A percentile compares a stretch with the other conserved stretches of the same genome.
Conservation (phyloP, 2,888 invertebrate genomes). For the Bedellia somnulentella region DNA sequence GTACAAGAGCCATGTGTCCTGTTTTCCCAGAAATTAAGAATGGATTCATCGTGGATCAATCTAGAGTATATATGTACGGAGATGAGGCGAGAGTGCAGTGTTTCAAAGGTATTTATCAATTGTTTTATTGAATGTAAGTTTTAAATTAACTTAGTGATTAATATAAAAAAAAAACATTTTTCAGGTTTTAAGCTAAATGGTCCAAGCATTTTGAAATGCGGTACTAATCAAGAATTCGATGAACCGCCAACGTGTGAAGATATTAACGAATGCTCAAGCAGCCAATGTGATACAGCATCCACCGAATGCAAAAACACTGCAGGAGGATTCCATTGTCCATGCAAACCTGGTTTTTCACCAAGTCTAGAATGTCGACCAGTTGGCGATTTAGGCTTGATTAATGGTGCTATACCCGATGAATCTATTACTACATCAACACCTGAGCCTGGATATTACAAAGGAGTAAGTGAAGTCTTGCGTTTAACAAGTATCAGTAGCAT, state of each 20-base stretch:
- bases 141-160: neutral
- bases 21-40: conserved; percentile 81
- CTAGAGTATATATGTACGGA: conserved; percentile 77
- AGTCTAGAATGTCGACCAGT: conserved; percentile 89
- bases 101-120: conserved; percentile 59
- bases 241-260: conserved; percentile 88
- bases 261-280: conserved; percentile 86
- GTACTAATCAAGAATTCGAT: conserved; percentile 80
- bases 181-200: conserved; percentile 82
- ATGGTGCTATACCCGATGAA: conserved; percentile 88
- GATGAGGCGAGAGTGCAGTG: conserved; percentile 93
- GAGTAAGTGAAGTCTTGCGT: conserved; percentile 66
- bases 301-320: conserved; percentile 89
- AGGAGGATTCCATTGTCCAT: conserved; percentile 88
- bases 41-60: conserved; percentile 81
- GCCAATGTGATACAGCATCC: conserved; percentile 87
- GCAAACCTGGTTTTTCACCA: conserved; percentile 79
- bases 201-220: conserved; percentile 81
- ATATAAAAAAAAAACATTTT: too few species aligned
- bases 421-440: conserved; percentile 83
- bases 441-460: conserved; percentile 81
- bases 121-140: conserved; percentile 1
- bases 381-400: conserved; percentile 83
- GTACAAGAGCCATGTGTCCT: conserved; percentile 75
- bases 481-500: neutral